Evolutionary conservation across 1,140 invertebrate genomes (phyloP).

Genomic region (Camponotus floridanus): DNA sequence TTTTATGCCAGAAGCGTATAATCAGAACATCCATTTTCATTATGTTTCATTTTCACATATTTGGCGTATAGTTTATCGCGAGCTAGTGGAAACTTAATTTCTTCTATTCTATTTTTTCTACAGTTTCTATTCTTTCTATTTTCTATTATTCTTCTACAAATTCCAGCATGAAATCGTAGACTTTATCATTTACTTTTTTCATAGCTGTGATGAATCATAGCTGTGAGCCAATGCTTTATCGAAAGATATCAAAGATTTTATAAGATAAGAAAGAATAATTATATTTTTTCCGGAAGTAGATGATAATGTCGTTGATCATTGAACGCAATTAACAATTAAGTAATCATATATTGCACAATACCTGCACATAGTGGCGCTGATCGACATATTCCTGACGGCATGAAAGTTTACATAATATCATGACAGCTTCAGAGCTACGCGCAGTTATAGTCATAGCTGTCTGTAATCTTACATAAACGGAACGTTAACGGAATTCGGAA

Average conservation of each 20-base stretch:
- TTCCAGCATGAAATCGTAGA: neutral
- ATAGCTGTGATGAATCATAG: no score
- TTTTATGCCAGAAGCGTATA: slow-evolving; percentile 20
- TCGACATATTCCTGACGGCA: slow-evolving; percentile 92
- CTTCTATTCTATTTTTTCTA: no score
- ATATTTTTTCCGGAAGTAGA: neutral
- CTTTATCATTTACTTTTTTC: slow-evolving; percentile 5
- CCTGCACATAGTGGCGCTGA: slow-evolving; percentile 93
- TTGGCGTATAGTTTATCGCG: neutral
- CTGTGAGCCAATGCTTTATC: neutral
- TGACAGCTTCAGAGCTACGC: slow-evolving; percentile 52
- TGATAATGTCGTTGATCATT: slow-evolving; percentile 19
- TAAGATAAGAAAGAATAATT: neutral
- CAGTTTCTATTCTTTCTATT: no score
- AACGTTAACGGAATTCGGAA: slow-evolving; percentile 12
- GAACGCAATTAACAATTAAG: slow-evolving; percentile 1
- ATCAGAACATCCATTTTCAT: neutral
- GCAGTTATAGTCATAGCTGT: slow-evolving; percentile 30
- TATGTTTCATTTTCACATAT: neutral
- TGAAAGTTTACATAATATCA: slow-evolving; percentile 82
- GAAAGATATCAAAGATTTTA: neutral
- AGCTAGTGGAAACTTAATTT: neutral
- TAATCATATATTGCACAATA: slow-evolving; percentile 85
- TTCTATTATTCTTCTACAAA: no score
- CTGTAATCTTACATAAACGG: slow-evolving; percentile 33